Conservation (phyloP, 2,888 invertebrate species). For the Amphipoea oculea region DNA sequence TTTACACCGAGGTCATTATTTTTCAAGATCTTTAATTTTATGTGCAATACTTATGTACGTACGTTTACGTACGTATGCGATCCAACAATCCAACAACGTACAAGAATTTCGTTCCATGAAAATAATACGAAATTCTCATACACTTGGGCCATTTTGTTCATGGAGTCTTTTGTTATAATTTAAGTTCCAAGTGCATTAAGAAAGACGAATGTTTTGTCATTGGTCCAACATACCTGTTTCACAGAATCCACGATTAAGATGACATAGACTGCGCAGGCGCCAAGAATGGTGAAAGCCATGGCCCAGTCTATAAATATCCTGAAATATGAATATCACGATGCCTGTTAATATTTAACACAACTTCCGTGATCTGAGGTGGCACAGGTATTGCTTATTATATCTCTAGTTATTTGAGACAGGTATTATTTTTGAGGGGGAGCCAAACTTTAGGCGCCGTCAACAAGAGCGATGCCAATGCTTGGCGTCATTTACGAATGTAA, state of each 20-base stretch:
- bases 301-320: constrained; percentile 94
- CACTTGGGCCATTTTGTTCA: neutral
- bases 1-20: constrained; percentile 8
- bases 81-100: neutral
- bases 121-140: constrained; percentile 13
- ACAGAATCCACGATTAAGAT: constrained; percentile 93
- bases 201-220: constrained; percentile 61
- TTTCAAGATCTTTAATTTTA: constrained; percentile 1
- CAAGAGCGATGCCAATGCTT: constrained; percentile 21
- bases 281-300: constrained; percentile 93
- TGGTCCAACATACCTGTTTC: constrained; percentile 90
- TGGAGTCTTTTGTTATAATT: constrained; percentile 4
- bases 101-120: constrained; percentile 12
- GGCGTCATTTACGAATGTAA: constrained; percentile 12
- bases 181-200: constrained; percentile 28
- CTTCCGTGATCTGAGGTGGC: constrained; percentile 13
- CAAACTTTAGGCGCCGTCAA: constrained; percentile 40
- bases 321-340: constrained; percentile 72
- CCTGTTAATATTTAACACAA: constrained; percentile 29
- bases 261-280: constrained; percentile 94
- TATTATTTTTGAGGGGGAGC: constrained; percentile 30
- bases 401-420: neutral
- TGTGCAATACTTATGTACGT: neutral
- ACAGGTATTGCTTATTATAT: constrained; percentile 15
- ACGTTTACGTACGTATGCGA: neutral